These are phyloP conservation scores for Pangasius macronema DNA, from an alignment of 2,797 vertebrate species.

Conservation along the genomic window DNA sequence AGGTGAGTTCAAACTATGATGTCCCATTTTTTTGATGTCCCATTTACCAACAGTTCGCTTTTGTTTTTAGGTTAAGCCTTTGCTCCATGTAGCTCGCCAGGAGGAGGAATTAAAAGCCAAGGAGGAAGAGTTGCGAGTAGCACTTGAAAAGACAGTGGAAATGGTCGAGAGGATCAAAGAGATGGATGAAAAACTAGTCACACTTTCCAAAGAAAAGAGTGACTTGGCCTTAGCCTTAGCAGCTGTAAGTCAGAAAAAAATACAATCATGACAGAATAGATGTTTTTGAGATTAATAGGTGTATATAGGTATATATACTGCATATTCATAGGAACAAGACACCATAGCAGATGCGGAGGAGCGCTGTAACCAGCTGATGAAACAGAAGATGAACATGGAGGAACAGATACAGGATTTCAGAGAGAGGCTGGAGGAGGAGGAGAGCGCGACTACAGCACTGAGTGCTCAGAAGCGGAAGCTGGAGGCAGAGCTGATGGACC, in stretches of 20 bases:
- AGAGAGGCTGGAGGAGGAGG: conserved; percentile 75
- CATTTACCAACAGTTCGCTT: not conserved
- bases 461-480: conserved; percentile 66
- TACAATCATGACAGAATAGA: not conserved
- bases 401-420: conserved; percentile 68
- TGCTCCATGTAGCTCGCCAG: conserved; percentile 70
- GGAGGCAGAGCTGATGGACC: conserved; percentile 70
- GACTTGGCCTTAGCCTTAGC: conserved; percentile 60
- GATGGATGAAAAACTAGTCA: conserved; percentile 70
- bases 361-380: conserved; percentile 70
- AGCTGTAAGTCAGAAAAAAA: not conserved
- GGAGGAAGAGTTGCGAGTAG: conserved; percentile 71
- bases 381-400: conserved; percentile 72
- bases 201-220: conserved; percentile 76
- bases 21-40: not conserved
- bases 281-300: not conserved
- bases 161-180: conserved; percentile 67
- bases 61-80: conserved; percentile 69
- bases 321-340: conserved; percentile 68
- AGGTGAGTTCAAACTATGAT: conserved; percentile 55
- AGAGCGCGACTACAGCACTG: conserved; percentile 59
- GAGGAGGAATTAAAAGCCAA: conserved; percentile 74
- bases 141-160: conserved; percentile 66
- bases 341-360: conserved; percentile 72
- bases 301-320: not conserved